Conservation (phyloP, 2,888 invertebrate species). For the Lochmaea crataegi region DNA sequence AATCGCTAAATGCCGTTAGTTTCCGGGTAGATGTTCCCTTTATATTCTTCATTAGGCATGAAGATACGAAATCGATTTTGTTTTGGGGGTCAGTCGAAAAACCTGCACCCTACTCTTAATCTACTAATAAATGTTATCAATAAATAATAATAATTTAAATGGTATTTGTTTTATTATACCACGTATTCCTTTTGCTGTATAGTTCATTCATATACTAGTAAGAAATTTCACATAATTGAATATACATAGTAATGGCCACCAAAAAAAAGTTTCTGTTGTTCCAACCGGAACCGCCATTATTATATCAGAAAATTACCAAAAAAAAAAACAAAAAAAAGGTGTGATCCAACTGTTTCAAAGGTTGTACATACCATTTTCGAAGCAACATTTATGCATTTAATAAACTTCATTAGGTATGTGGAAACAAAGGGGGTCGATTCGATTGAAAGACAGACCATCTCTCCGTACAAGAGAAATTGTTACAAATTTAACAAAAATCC, state of each 20-base stretch:
- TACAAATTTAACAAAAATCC: constrained; percentile 19
- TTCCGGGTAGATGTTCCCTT: constrained; percentile 77
- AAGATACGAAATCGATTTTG: constrained; percentile 72
- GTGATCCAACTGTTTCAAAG: not conserved
- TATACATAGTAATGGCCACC: constrained; percentile 19
- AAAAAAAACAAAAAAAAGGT: not conserved
- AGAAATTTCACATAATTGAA: not conserved
- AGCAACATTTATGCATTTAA: not conserved
- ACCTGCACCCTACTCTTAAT: constrained; percentile 64
- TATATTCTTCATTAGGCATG: constrained; percentile 78
- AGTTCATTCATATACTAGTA: not conserved
- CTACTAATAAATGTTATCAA: too few species aligned
- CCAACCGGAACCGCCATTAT: constrained; percentile 11
- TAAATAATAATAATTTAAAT: not conserved
- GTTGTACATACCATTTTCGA: constrained; percentile 1
- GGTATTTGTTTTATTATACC: not conserved
- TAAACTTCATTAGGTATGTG: not conserved
- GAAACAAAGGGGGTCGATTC: constrained; percentile 36
- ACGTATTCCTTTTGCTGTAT: too few species aligned
- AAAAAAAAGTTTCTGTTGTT: not conserved
- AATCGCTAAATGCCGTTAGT: constrained; percentile 68
- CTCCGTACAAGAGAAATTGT: constrained; percentile 21
- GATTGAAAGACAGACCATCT: constrained; percentile 29
- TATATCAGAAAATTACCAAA: not conserved
- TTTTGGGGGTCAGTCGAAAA: constrained; percentile 78